A percentile compares a stretch with the other conserved stretches of the same genome.
phyloP scores from a whole-genome alignment of 2,888 invertebrate species.

The Epinotia demarniana region DNA sequence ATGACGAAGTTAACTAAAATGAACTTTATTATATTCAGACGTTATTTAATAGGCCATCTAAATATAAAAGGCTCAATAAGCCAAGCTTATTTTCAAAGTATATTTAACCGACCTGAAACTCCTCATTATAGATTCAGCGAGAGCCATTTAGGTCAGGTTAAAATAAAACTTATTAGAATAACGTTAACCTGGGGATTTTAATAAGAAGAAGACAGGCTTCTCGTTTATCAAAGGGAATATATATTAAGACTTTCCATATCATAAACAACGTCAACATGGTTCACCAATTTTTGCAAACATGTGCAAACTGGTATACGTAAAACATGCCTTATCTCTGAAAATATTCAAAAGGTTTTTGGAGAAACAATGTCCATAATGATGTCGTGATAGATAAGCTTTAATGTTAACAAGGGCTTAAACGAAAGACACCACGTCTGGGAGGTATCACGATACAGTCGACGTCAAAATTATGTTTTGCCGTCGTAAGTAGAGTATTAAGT shows the following conservation, averaged over 20 bases:
- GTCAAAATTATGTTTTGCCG: too few species aligned
- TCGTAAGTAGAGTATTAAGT: too few species aligned
- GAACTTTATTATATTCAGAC: too few species aligned
- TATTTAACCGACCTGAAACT: not conserved
- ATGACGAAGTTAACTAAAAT: too few species aligned
- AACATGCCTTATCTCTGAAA: conserved; percentile 13
- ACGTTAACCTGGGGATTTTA: not conserved
- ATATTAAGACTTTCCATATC: not conserved
- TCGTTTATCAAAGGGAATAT: conserved; percentile 14
- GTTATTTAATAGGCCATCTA: not conserved
- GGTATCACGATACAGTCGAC: not conserved
- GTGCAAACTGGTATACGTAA: not conserved
- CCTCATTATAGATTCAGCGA: not conserved
- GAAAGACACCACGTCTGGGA: not conserved
- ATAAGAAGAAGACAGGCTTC: conserved; percentile 14
- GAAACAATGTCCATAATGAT: conserved; percentile 9
- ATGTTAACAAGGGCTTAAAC: not conserved
- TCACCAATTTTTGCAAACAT: not conserved
- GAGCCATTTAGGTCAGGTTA: not conserved
- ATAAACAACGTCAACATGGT: not conserved
- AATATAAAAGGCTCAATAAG: not conserved
- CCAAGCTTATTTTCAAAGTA: not conserved
- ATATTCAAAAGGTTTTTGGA: not conserved
- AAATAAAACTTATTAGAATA: not conserved
- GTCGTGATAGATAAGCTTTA: not conserved